A percentile compares a stretch with the other conserved stretches of the same genome.
These are phyloP conservation scores for Melospiza melodia DNA, from an alignment of 2,113 vertebrate genomes.

Conservation along the genomic window DNA sequence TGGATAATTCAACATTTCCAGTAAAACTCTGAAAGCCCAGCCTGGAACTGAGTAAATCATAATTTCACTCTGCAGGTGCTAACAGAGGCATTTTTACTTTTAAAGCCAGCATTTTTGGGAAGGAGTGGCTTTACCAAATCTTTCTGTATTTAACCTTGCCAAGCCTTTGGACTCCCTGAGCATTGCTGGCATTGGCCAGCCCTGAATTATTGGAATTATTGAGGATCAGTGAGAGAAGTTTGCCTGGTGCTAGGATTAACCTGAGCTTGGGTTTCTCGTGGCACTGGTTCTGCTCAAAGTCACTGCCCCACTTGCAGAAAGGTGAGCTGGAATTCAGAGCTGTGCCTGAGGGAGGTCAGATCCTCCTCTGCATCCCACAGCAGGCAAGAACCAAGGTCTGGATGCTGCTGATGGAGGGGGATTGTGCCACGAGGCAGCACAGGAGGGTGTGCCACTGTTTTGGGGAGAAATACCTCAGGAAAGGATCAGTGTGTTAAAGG, in stretches of 20 bases:
- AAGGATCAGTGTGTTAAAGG: background rate
- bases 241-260: background rate
- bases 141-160: background rate
- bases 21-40: background rate
- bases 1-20: background rate
- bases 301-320: background rate
- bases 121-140: background rate
- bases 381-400: rapidly evolving
- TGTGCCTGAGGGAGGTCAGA: background rate
- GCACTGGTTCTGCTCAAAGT: background rate
- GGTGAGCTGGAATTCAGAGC: background rate
- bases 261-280: background rate
- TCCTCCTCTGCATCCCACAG: background rate
- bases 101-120: background rate
- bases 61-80: background rate
- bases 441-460: background rate
- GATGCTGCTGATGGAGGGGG: background rate
- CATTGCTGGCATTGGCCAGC: background rate
- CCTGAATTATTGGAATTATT: background rate
- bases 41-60: background rate
- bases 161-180: background rate
- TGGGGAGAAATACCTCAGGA: background rate
- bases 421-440: background rate
- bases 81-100: background rate
- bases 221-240: background rate